These are phyloP conservation scores for Tautogolabrus adspersus DNA, from an alignment of 2,113 vertebrate species.

Conservation along the genomic window DNA sequence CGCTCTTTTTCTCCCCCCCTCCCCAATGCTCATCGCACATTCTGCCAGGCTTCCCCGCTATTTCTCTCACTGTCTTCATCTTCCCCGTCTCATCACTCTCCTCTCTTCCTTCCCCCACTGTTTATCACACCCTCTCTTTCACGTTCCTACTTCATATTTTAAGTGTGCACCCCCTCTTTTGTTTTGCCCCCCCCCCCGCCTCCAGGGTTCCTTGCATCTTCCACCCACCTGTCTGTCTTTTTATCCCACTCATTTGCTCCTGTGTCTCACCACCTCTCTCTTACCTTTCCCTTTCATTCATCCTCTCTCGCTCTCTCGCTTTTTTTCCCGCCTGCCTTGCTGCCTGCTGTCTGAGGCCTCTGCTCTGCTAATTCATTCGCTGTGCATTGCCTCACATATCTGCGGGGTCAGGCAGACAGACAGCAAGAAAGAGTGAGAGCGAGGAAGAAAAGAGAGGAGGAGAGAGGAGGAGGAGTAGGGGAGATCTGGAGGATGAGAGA, in stretches of 20 bases:
- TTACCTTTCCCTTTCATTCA: constrained; percentile 57
- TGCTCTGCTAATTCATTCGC: constrained; percentile 77
- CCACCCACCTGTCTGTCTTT: constrained; percentile 63
- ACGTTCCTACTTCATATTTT: constrained; percentile 35
- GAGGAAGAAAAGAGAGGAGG: background rate
- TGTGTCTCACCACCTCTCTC: constrained; percentile 54
- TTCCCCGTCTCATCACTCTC: constrained; percentile 44
- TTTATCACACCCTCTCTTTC: constrained; percentile 55
- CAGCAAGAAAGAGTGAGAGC: constrained; percentile 42
- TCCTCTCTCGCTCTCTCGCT: constrained; percentile 26
- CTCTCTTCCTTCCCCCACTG: constrained; percentile 51
- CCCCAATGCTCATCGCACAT: constrained; percentile 34
- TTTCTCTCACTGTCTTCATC: constrained; percentile 59
- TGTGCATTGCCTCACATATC: constrained; percentile 77
- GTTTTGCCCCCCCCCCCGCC: constrained; percentile 30
- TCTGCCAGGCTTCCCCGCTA: constrained; percentile 69
- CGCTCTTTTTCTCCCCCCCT: background rate
- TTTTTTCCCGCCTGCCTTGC: constrained; percentile 45
- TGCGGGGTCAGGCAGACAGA: constrained; percentile 74
- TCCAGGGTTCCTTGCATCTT: constrained; percentile 41
- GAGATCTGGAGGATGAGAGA: constrained; percentile 45
- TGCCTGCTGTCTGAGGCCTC: constrained; percentile 71
- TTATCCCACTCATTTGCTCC: constrained; percentile 65
- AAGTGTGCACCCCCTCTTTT: constrained; percentile 38
- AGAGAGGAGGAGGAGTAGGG: constrained; percentile 24